Percentiles rank a stretch among this genome's conserved stretches.
Evolutionary conservation across 2,797 vertebrate species (phyloP).

Genomic region (Epinephelus coioides): DNA sequence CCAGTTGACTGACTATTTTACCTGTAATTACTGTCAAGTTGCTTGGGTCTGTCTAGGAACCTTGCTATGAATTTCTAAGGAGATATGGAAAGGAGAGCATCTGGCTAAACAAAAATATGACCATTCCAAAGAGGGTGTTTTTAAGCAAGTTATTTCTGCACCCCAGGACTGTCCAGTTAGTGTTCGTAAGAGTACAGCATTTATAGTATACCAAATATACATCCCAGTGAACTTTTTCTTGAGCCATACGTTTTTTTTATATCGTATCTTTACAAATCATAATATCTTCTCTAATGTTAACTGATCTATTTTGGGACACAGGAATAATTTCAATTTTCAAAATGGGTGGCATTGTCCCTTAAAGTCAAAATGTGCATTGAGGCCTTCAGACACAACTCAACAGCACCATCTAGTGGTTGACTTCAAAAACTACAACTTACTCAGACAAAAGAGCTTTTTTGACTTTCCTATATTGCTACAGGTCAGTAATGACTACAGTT

Average conservation of each 20-base stretch:
- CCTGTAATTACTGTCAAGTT: neutral
- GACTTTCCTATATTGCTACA: neutral
- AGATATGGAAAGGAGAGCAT: neutral
- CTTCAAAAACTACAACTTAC: constrained; percentile 18
- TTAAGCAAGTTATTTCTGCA: neutral
- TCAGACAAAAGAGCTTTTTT: neutral
- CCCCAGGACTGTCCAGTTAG: neutral
- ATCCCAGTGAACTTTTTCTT: neutral
- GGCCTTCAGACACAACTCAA: constrained; percentile 18
- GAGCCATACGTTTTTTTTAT: neutral
- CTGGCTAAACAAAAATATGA: neutral
- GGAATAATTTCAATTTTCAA: neutral
- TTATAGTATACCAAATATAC: neutral
- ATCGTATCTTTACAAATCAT: neutral
- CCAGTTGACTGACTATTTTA: neutral
- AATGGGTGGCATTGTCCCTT: neutral
- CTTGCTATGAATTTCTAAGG: neutral
- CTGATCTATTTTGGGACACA: neutral
- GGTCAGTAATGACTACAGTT: neutral
- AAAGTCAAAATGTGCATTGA: neutral
- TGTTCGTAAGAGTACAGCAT: neutral
- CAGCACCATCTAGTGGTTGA: constrained; percentile 66
- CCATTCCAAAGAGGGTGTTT: neutral
- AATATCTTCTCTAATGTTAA: neutral
- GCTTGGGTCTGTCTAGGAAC: neutral